Evolutionary conservation across 2,797 vertebrate species (phyloP), one percentile per base, ranked within the genome.

Genomic region (Erpetoichthys calabaricus): DNA sequence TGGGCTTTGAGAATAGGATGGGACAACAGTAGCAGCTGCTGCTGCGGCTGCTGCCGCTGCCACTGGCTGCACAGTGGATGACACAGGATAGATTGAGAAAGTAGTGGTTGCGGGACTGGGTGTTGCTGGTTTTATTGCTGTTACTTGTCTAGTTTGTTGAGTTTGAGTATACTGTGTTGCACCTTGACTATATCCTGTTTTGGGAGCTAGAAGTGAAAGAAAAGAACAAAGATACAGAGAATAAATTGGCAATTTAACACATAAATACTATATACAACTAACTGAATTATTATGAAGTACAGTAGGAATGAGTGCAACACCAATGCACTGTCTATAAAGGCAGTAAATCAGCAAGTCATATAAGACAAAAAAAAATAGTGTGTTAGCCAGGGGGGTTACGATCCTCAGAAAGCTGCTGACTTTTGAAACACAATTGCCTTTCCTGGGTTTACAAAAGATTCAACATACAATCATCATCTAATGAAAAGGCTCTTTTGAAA

Each of bases 21-120:
- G 93, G 62, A 98, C 91, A 51, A 97, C 94, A 10, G 92, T 92
- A 9, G 92, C 89, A 0, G 79, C 81, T 1, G 68, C 62, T 6
- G 62, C 62, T 4, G 63, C 60, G 51, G 84, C 84, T 66, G 85
- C 87, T 53, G 85, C 69, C 1, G 79, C 77, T 1, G 83, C 91
- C 10, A 92, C 90, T 0, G 92, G 94, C 73, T 97, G 94, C 65
- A 97, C 94, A 42, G 91, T 89, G 7, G 94, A 97, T 50, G 93
- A 96, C 58, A 97, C 93, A 0, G 96, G 96, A 79, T 98, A 99
- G 73, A 99, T 94, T 63, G 94, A 94, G 78, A 96, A 99, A 0
- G 94, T 94, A 4, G 94, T 97, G 3, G 96, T 92, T 58, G 90
- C 93, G 7, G 91, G 92, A 77, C 88, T 97, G 58, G 91, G 94